These are phyloP conservation scores for Gobius niger DNA, from an alignment of 2,113 vertebrate species.

Conservation along the genomic window DNA sequence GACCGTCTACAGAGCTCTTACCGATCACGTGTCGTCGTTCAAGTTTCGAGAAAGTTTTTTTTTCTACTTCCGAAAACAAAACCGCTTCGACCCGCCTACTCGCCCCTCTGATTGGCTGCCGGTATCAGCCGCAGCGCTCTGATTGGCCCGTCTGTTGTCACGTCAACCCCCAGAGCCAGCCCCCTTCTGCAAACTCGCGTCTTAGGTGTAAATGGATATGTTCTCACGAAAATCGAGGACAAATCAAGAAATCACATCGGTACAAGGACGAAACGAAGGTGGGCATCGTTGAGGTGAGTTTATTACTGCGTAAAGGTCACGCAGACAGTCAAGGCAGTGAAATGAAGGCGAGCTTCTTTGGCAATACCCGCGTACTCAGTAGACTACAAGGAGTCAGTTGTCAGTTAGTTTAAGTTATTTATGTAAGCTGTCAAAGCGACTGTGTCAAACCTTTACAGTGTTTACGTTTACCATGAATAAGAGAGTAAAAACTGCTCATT, in stretches of 20 bases:
- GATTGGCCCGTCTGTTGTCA: constrained; percentile 48
- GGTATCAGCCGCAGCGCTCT: rapidly evolving
- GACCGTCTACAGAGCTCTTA: constrained; percentile 41
- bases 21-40: constrained; percentile 74
- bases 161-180: constrained; percentile 36
- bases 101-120: constrained; percentile 38
- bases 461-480: neutral
- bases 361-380: constrained; percentile 12
- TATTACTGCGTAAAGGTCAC: neutral
- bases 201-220: constrained; percentile 63
- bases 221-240: constrained; percentile 14
- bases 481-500: neutral
- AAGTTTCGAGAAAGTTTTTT: constrained; percentile 77
- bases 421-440: constrained; percentile 16
- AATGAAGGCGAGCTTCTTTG: constrained; percentile 20
- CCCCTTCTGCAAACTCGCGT: constrained; percentile 56
- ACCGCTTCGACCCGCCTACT: constrained; percentile 43
- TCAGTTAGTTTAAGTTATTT: constrained; percentile 64
- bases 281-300: constrained; percentile 62
- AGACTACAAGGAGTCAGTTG: constrained; percentile 56
- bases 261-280: constrained; percentile 1
- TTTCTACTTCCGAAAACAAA: constrained; percentile 47
- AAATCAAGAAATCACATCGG: constrained; percentile 7
- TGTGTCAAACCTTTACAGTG: neutral
- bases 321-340: neutral